Evolutionary conservation across 2,113 vertebrate species (phyloP).

Genomic region (Rynchops niger): DNA sequence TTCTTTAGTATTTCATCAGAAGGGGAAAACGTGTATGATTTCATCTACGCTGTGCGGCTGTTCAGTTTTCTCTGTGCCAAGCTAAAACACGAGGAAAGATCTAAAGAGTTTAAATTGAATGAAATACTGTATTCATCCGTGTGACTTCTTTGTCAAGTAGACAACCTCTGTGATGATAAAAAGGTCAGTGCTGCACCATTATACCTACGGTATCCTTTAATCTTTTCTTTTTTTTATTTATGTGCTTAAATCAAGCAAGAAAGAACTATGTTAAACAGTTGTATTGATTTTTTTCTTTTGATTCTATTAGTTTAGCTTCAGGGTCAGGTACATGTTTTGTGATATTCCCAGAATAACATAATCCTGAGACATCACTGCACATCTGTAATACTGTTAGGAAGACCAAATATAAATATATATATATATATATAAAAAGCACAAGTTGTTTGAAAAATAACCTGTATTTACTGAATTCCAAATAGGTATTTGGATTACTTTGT

Average conservation of each 20-base stretch:
- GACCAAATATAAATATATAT: neutral
- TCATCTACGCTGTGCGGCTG: neutral
- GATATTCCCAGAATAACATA: neutral
- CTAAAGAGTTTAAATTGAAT: conserved; percentile 16
- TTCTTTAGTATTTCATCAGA: neutral
- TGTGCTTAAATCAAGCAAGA: conserved; percentile 26
- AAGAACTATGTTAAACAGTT: neutral
- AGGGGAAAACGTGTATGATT: neutral
- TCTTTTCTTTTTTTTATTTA: neutral
- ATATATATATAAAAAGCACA: neutral
- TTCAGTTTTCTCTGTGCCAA: neutral
- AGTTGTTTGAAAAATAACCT: conserved; percentile 15
- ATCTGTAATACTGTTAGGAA: neutral
- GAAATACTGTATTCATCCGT: neutral
- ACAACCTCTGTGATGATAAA: conserved; percentile 7
- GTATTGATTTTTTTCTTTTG: neutral
- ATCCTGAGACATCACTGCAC: neutral
- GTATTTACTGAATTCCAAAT: conserved; percentile 43
- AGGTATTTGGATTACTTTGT: conserved; percentile 46
- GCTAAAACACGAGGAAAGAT: neutral
- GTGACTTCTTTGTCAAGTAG: conserved; percentile 28
- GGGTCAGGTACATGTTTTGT: conserved; percentile 6
- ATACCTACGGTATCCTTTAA: neutral
- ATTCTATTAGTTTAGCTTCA: conserved; percentile 19
- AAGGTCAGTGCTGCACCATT: neutral